Percentiles rank a stretch among this genome's conserved stretches.
Evolutionary conservation across 2,113 vertebrate species (phyloP).

Genomic region (Malurus alboscapulatus): DNA sequence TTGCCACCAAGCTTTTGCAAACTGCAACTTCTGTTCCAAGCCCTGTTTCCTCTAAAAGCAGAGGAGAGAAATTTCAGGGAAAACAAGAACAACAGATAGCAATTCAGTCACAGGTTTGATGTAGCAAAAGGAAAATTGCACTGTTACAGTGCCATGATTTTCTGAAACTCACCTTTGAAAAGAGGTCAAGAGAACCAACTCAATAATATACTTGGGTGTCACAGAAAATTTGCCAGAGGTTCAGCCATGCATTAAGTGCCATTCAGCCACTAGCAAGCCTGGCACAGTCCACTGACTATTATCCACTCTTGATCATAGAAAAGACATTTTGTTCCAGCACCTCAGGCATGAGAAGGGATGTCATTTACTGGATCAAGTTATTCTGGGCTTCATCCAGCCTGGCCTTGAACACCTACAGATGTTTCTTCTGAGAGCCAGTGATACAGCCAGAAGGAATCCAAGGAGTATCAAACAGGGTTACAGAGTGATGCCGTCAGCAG

Average conservation of each 20-base stretch:
- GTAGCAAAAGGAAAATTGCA: slow-evolving; percentile 20
- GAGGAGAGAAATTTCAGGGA: background rate
- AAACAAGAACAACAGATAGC: background rate
- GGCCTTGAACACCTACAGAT: background rate
- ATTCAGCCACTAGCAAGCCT: background rate
- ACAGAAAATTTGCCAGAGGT: background rate
- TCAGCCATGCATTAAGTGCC: background rate
- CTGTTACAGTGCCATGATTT: background rate
- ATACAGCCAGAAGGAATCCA: background rate
- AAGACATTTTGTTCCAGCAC: background rate
- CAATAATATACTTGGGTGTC: background rate
- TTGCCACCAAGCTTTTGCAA: slow-evolving; percentile 1
- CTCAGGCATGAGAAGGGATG: background rate
- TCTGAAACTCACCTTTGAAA: slow-evolving; percentile 13
- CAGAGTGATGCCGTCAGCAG: accelerated
- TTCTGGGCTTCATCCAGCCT: background rate
- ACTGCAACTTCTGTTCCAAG: background rate
- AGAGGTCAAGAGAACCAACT: slow-evolving; percentile 14
- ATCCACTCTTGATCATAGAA: background rate
- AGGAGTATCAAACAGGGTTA: background rate
- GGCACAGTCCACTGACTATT: background rate
- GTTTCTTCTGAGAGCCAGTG: background rate
- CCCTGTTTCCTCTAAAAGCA: background rate
- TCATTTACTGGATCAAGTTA: background rate
- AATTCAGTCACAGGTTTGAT: background rate